Percentiles rank a stretch among this genome's conserved stretches.
These are phyloP conservation scores for Diadophis punctatus DNA, from an alignment of 2,113 vertebrate species.

Conservation along the genomic window DNA sequence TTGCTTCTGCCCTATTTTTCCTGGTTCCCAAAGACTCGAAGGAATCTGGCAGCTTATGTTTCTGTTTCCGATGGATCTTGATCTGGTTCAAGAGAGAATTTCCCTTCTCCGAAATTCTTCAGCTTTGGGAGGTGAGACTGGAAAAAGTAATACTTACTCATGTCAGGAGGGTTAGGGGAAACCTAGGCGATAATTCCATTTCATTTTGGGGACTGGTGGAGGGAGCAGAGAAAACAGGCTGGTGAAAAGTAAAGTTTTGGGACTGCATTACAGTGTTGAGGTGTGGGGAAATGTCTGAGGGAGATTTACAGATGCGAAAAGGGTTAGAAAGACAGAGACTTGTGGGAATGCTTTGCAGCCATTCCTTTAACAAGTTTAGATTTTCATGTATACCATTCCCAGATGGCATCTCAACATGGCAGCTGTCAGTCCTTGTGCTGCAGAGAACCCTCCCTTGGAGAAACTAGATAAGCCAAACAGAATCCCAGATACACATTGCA, in stretches of 20 bases:
- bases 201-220: constrained; percentile 12
- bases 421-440: neutral
- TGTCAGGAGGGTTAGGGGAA: neutral
- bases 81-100: constrained; percentile 95
- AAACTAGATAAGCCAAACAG: neutral
- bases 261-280: too few species aligned
- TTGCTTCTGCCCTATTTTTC: neutral
- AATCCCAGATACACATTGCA: neutral
- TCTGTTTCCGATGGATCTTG: constrained; percentile 87
- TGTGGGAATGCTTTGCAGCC: neutral
- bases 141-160: neutral
- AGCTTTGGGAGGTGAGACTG: constrained; percentile 82
- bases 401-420: neutral
- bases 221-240: neutral
- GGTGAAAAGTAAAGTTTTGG: neutral
- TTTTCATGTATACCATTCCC: neutral
- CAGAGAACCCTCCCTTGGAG: neutral
- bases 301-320: neutral
- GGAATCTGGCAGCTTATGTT: constrained; percentile 68
- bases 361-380: neutral
- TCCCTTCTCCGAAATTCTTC: constrained; percentile 84
- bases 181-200: neutral
- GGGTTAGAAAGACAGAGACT: neutral
- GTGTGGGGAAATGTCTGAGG: too few species aligned
- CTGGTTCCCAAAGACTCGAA: constrained; percentile 57